Base-by-base conservation (phyloP, 92 coral and sea anemone genomes). In the Epizoanthus rinbou region DNA sequence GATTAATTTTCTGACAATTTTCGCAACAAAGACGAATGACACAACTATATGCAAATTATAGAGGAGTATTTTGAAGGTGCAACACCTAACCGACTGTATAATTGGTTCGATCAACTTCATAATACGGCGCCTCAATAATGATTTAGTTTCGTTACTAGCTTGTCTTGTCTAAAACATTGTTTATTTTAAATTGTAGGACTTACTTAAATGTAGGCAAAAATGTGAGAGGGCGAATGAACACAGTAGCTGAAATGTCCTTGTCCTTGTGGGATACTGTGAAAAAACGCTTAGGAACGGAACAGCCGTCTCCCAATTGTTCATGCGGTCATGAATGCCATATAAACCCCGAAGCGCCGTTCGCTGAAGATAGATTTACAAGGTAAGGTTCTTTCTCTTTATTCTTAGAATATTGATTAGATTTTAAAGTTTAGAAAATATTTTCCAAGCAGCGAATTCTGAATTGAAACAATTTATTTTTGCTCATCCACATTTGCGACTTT, bases 351-450 rank as follows among this genome's bases (percentile, higher is more conserved):
- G 95, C 95, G 11, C 95, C 90, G 60, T 93, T 93, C 87, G 92
- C 91, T 73, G 98, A 93, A 74, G 98, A 93, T 87, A 87, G 92
- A 67, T 93, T 92, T 82, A 93, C 98, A 18, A 87, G 98, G 98
- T 91, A 65, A 19, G 37, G 22, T 76, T 84, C 47, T 19, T 43
- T 62, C 52, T 78, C 25, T 62, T 78, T 22, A 24, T 16, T 23
- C 56, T 10, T 35, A 43, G 82, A 78, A 78, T 15, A 21, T 10
- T 62, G 71, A 62, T 43, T 43, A 50, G 25, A 10, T 43, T 60
- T 43, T 22, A 57, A 6, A 60, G 41, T 78, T 28, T 63, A 16
- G 15, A 19, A 78, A 39, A 28, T 19, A 33, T 22, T 21, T 41
- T n/a, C 45, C 18, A 56, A 14, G 17, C 53, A 41, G 62, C 21